These are phyloP conservation scores for Drosophila gaucha DNA, from an alignment of 2,888 invertebrate species.

Conservation along the genomic window DNA sequence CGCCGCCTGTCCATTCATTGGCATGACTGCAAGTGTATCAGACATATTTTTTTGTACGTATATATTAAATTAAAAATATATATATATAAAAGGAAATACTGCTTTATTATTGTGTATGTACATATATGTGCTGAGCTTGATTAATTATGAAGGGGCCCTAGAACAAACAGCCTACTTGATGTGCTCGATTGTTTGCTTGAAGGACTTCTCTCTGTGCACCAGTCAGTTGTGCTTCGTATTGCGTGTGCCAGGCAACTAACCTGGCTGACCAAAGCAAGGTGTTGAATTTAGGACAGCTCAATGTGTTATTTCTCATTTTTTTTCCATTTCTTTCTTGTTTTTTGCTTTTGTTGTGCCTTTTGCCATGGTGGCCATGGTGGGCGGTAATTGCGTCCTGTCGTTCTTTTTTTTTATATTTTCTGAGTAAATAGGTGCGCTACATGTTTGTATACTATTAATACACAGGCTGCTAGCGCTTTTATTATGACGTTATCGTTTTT, in stretches of 20 bases:
- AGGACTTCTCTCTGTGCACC: constrained; percentile 14
- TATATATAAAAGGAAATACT: background rate
- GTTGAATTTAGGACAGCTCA: constrained; percentile 76
- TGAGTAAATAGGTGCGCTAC: constrained; percentile 55
- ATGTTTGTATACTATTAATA: constrained; percentile 2
- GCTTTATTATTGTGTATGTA: background rate
- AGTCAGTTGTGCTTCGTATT: constrained; percentile 18
- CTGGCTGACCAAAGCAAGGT: constrained; percentile 62
- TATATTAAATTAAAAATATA: constrained; percentile 5
- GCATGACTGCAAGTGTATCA: constrained; percentile 79
- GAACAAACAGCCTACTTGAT: constrained; percentile 42
- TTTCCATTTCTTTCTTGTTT: background rate
- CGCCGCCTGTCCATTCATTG: constrained; percentile 83
- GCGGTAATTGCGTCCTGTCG: constrained; percentile 71
- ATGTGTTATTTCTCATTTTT: constrained; percentile 43
- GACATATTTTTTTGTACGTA: constrained; percentile 19
- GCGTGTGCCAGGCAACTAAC: constrained; percentile 73
- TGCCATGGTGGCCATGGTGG: constrained; percentile 28
- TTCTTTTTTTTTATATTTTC: constrained; percentile 40
- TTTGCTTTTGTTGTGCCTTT: constrained; percentile 46
- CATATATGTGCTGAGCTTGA: constrained; percentile 9
- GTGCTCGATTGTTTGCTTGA: constrained; percentile 6
- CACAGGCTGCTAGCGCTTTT: background rate
- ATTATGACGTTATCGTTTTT: constrained; percentile 9
- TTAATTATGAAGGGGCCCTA: constrained; percentile 35